Evolutionary conservation across 2,888 invertebrate species (phyloP), one percentile per base, ranked within the genome.

Genomic region (Corbicula japonica): DNA sequence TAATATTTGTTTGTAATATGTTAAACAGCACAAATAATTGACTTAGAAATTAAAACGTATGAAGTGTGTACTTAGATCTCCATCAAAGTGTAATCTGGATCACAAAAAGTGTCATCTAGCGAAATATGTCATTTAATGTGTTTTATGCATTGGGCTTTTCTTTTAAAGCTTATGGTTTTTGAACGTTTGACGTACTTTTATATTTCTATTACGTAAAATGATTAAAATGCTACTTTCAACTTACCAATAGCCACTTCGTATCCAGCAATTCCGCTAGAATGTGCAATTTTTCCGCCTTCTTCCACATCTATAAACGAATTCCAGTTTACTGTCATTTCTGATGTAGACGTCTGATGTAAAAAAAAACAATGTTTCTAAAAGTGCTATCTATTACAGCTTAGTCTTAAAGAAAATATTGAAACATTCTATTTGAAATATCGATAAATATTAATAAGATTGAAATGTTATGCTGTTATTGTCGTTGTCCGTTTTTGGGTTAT

Each of bases 251-350:
- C 79, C 4, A 85, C 44, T 15, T 69, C 52, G 38, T 87, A 87
- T 23, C 77, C 48, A 10, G 71, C 66, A n/a, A 87, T 80, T 12
- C 87, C 86, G 44, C 73, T 77, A 23, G 46, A 46, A 56, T 87
- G 86, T 35, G 54, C 58, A 28, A 66, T 65, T 26, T 30, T 28
- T 1, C 80, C 76, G n/a, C 50, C n/a, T 38, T 84, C 85, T 35
- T 87, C 87, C 5, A 87, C 79, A 54, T 87, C 87, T 30, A 32
- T 61, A 54, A 86, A 87, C 0, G 79, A 83, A 23, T 80, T 76
- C 87, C 87, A 87, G 30, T 72, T 71, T 1, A 84, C 69, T 18
- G 56, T 62, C n/a, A 87, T 44, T 18, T 84, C 84, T 1, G 82
- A 68, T 18, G 65, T 44, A 23, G 82, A 83, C 6, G 74, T 68